Conservation (phyloP, 2,113 vertebrate species). For the Podilymbus podiceps region DNA sequence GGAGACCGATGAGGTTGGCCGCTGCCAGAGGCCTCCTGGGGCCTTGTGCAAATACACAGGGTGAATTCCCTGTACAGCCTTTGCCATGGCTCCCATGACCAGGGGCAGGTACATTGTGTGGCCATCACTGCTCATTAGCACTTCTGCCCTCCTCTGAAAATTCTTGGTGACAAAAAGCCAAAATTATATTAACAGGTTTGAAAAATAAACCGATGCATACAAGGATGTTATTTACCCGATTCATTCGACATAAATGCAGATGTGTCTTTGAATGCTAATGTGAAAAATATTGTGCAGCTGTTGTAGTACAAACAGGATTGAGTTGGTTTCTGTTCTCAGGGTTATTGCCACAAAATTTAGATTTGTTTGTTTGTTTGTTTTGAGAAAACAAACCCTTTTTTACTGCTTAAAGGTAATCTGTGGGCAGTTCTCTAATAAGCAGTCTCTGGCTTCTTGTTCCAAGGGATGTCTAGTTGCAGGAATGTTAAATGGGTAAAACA, state of each 20-base stretch:
- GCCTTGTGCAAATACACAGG: fast-evolving
- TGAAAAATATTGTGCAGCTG: background rate
- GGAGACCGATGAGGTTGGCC: background rate
- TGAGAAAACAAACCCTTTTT: background rate
- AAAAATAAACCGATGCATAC: background rate
- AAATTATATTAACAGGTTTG: background rate
- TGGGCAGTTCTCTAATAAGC: background rate
- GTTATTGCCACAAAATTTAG: background rate
- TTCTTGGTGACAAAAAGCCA: background rate
- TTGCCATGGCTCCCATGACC: background rate
- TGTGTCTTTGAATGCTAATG: background rate
- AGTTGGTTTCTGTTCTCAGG: background rate
- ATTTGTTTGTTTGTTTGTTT: background rate
- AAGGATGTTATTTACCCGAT: background rate
- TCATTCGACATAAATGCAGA: background rate
- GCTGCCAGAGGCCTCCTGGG: background rate
- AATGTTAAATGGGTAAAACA: background rate
- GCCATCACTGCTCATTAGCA: background rate
- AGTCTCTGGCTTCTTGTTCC: background rate
- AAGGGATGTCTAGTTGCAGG: background rate
- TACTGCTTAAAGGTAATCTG: background rate
- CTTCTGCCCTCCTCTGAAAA: background rate
- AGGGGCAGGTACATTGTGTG: fast-evolving
- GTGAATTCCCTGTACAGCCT: background rate
- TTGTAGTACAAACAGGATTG: background rate